phyloP scores from a whole-genome alignment of 2,113 vertebrate species.

The Rhombomys opimus region DNA sequence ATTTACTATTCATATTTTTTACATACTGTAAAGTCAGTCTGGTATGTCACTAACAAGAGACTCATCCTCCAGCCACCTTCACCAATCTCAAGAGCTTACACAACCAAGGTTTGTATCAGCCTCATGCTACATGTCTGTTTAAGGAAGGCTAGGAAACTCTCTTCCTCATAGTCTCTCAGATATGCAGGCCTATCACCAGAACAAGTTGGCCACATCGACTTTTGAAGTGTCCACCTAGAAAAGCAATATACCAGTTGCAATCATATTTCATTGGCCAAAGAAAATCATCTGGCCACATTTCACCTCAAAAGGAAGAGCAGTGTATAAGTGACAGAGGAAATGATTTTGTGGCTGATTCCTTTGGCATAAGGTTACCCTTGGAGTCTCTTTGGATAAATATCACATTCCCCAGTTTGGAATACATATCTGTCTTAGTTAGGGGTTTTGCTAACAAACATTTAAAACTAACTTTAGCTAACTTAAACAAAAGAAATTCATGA shows the following conservation, averaged over 20 bases:
- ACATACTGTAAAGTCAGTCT: neutral
- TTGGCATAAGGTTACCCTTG: neutral
- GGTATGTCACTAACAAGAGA: neutral
- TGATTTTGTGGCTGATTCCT: neutral
- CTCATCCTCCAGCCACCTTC: no score
- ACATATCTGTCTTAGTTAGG: neutral
- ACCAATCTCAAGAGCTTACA: neutral
- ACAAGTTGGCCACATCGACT: neutral
- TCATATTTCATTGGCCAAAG: conserved; percentile 20
- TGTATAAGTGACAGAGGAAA: neutral
- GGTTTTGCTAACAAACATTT: conserved; percentile 8
- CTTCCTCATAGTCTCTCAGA: neutral
- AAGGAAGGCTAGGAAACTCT: neutral
- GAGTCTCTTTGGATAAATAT: conserved; percentile 5
- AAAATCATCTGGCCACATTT: neutral
- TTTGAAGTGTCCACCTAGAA: conserved; percentile 46
- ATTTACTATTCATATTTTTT: conserved; percentile 49
- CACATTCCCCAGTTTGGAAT: conserved; percentile 20
- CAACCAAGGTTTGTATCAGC: conserved; percentile 25
- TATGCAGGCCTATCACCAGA: neutral
- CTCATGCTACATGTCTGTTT: neutral
- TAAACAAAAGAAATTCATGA: conserved; percentile 41
- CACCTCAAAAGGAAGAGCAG: neutral
- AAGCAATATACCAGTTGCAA: conserved; percentile 26
- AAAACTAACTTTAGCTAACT: neutral